These are phyloP conservation scores for Diadema setosum DNA, from an alignment of 35 echinoderm and acorn worm species.

Conservation along the genomic window DNA sequence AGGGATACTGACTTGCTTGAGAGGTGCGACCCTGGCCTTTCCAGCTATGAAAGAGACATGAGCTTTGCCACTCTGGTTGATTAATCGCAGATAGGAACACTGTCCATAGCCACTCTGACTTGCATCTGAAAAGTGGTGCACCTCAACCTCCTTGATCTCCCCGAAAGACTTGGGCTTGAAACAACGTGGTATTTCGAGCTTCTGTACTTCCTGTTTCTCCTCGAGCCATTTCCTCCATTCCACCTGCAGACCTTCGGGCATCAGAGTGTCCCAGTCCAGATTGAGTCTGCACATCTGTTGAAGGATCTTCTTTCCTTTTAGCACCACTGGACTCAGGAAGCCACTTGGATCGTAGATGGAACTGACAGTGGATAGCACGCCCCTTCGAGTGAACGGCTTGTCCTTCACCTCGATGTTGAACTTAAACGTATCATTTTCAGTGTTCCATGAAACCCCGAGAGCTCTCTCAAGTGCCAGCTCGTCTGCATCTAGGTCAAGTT, in stretches of 20 bases:
- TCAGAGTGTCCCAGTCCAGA: conserved; percentile 26
- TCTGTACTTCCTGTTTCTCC: background rate
- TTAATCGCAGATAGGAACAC: conserved; percentile 47
- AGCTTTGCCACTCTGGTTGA: conserved; percentile 18
- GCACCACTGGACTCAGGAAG: background rate
- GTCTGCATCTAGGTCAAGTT: conserved; percentile 21
- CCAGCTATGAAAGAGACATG: conserved; percentile 32
- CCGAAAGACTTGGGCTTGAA: conserved; percentile 36
- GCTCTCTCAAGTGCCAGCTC: background rate
- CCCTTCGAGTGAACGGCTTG: conserved; percentile 44
- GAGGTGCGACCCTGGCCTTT: conserved; percentile 50
- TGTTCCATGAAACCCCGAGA: conserved; percentile 26
- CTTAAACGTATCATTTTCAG: conserved; percentile 29
- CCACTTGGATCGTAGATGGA: conserved; percentile 53
- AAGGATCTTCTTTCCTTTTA: background rate
- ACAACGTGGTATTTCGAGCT: conserved; percentile 43
- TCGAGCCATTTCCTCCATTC: conserved; percentile 10
- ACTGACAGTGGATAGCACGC: conserved; percentile 33
- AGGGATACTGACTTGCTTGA: conserved; percentile 56
- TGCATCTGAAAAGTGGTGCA: conserved; percentile 86
- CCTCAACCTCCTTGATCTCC: conserved; percentile 1
- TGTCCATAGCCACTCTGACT: conserved; percentile 46
- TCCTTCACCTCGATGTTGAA: conserved; percentile 15
- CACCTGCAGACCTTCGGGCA: background rate
- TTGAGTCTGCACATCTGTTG: conserved; percentile 8